Percentiles rank a stretch among this genome's conserved stretches.
These are phyloP conservation scores for Lepidocolaptes lacrymiger DNA, from an alignment of 2,797 vertebrate species.

Conservation along the genomic window DNA sequence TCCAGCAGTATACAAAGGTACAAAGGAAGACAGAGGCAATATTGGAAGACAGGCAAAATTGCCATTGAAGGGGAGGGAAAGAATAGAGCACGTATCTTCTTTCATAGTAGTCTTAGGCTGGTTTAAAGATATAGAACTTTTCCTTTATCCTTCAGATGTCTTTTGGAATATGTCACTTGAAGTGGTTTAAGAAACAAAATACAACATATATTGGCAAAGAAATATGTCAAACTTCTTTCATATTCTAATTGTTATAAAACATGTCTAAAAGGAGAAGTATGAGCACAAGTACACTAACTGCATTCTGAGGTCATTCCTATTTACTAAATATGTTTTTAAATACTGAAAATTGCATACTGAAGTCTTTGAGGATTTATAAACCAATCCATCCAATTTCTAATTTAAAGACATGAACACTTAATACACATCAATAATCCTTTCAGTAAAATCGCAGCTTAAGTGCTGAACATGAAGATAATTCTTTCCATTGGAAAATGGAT, in stretches of 20 bases:
- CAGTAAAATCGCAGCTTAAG: neutral
- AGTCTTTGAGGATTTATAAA: neutral
- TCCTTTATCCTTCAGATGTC: neutral
- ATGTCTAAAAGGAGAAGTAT: neutral
- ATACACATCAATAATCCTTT: neutral
- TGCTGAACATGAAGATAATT: neutral
- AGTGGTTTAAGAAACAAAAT: neutral
- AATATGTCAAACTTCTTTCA: neutral
- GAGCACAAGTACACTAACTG: neutral
- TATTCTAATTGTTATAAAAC: neutral
- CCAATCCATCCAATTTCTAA: neutral
- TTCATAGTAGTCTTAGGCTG: neutral
- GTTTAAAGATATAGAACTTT: neutral
- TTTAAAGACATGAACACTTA: neutral
- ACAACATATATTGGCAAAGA: neutral
- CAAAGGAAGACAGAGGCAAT: neutral
- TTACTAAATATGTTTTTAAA: neutral
- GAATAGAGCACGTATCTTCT: neutral
- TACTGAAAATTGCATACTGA: neutral
- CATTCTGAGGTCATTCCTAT: neutral
- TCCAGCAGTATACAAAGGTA: neutral
- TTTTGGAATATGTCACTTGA: neutral
- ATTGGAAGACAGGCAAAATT: neutral
- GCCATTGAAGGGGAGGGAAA: neutral
- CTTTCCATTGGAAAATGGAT: neutral